A percentile compares a stretch with the other conserved stretches of the same genome.
phyloP scores from a whole-genome alignment of 2,113 vertebrate genomes.

The Hippocampus barbouri region DNA sequence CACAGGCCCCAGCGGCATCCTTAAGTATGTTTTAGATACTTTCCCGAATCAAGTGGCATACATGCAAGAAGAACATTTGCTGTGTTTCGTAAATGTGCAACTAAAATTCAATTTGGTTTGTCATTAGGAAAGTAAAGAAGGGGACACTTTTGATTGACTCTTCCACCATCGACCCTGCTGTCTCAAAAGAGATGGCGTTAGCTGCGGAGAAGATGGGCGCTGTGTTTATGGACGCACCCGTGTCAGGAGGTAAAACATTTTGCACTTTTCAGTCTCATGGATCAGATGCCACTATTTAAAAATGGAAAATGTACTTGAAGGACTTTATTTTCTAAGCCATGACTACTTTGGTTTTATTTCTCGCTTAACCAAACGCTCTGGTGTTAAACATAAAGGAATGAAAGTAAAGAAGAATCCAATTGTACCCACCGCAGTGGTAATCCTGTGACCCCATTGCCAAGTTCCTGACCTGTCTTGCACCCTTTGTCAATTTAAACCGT shows the following conservation, averaged over 20 bases:
- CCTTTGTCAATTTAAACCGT: slow-evolving; percentile 63
- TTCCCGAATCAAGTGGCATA: neutral
- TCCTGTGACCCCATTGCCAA: slow-evolving; percentile 39
- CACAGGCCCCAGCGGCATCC: slow-evolving; percentile 88
- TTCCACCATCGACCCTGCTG: slow-evolving; percentile 92
- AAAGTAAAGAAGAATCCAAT: slow-evolving; percentile 25
- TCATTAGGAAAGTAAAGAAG: slow-evolving; percentile 91
- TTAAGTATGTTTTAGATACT: slow-evolving; percentile 78
- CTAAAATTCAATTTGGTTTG: neutral
- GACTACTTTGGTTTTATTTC: neutral
- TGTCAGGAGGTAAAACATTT: slow-evolving; percentile 87
- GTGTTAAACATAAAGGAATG: neutral
- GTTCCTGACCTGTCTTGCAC: slow-evolving; percentile 38
- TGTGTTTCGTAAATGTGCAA: neutral
- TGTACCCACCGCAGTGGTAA: neutral
- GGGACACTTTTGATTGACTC: slow-evolving; percentile 96
- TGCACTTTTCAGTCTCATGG: neutral
- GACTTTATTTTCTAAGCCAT: too few species aligned
- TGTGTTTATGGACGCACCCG: slow-evolving; percentile 97
- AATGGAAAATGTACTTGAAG: neutral
- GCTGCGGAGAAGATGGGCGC: slow-evolving; percentile 95
- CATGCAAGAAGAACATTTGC: neutral
- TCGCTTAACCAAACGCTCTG: neutral
- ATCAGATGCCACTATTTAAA: neutral
- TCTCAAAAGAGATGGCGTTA: slow-evolving; percentile 89